These are phyloP conservation scores for Cyanoderma ruficeps DNA, from an alignment of 2,113 vertebrate genomes.

Conservation along the genomic window DNA sequence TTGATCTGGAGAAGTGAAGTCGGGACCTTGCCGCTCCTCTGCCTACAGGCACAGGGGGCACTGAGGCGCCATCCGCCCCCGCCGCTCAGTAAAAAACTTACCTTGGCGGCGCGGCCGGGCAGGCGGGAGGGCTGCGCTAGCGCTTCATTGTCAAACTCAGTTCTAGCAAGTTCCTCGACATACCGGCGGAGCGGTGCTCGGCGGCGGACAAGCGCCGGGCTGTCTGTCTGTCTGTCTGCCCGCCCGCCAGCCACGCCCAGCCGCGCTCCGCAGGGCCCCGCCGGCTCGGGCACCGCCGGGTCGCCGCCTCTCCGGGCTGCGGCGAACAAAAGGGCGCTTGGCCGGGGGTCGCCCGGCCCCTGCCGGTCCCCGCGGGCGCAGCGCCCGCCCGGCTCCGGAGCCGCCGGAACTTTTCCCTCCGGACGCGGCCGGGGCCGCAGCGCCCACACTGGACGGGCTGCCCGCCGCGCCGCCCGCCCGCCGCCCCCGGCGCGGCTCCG, in stretches of 20 bases:
- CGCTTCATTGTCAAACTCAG: conserved; percentile 55
- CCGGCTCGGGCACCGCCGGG: not conserved
- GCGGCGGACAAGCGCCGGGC: not conserved
- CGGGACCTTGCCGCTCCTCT: not conserved
- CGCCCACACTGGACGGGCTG: too few species aligned
- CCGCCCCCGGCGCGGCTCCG: too few species aligned
- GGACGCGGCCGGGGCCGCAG: too few species aligned
- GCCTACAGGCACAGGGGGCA: not conserved
- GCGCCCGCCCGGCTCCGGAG: too few species aligned
- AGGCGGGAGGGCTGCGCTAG: not conserved
- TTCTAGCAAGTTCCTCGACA: conserved; percentile 61
- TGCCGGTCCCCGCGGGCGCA: not conserved
- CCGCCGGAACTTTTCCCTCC: too few species aligned
- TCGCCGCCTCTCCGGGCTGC: not conserved
- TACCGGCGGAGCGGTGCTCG: conserved; percentile 11
- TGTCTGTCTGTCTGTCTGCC: not conserved
- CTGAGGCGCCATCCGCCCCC: not conserved
- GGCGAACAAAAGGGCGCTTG: conserved; percentile 32
- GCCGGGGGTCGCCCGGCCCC: not conserved
- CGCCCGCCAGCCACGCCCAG: conserved; percentile 42
- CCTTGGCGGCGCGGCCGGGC: not conserved
- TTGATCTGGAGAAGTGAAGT: rapidly evolving
- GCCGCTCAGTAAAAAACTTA: not conserved
- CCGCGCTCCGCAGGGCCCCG: conserved; percentile 30
- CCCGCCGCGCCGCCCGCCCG: too few species aligned